Evolutionary conservation across 2,888 invertebrate genomes (phyloP).

Genomic region (Mesorhabditis spiculigera): DNA sequence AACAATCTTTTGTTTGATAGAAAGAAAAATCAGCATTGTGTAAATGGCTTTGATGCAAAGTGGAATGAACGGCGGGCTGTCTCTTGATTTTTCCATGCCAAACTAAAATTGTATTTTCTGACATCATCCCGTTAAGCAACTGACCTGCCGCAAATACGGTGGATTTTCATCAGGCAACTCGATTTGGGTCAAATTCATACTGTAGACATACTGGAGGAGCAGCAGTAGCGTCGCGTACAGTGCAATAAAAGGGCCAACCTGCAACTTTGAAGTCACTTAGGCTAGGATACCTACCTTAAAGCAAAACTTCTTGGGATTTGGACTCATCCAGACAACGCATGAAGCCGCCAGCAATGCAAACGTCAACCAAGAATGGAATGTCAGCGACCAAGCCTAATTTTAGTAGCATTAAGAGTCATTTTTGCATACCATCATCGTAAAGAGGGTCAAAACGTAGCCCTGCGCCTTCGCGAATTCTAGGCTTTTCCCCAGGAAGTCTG

Average conservation of each 20-base stretch:
- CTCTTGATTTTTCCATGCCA: slow-evolving; percentile 34
- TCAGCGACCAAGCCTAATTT: slow-evolving; percentile 92
- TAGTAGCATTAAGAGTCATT: slow-evolving; percentile 6
- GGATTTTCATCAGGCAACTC: slow-evolving; percentile 71
- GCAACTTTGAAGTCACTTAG: slow-evolving; percentile 73
- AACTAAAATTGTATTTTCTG: slow-evolving; percentile 13
- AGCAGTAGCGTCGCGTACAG: slow-evolving; percentile 65
- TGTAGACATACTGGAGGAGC: slow-evolving; percentile 75
- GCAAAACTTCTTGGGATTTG: slow-evolving; percentile 83
- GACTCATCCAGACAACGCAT: slow-evolving; percentile 89
- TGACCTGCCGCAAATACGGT: slow-evolving; percentile 23
- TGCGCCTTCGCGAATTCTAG: slow-evolving; percentile 12
- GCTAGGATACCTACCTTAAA: slow-evolving; percentile 87
- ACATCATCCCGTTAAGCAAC: background rate
- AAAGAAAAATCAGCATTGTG: slow-evolving; percentile 91
- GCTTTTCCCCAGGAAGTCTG: background rate
- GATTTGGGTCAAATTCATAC: slow-evolving; percentile 77
- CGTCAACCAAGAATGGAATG: slow-evolving; percentile 93
- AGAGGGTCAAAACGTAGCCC: slow-evolving; percentile 22
- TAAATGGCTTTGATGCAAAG: slow-evolving; percentile 68
- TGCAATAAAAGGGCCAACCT: background rate
- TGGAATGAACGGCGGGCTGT: slow-evolving; percentile 20
- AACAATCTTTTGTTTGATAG: slow-evolving; percentile 71
- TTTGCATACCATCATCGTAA: slow-evolving; percentile 27
- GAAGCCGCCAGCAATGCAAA: slow-evolving; percentile 89